phyloP scores from a whole-genome alignment of 2,113 vertebrate genomes.

The Stercorarius parasiticus region DNA sequence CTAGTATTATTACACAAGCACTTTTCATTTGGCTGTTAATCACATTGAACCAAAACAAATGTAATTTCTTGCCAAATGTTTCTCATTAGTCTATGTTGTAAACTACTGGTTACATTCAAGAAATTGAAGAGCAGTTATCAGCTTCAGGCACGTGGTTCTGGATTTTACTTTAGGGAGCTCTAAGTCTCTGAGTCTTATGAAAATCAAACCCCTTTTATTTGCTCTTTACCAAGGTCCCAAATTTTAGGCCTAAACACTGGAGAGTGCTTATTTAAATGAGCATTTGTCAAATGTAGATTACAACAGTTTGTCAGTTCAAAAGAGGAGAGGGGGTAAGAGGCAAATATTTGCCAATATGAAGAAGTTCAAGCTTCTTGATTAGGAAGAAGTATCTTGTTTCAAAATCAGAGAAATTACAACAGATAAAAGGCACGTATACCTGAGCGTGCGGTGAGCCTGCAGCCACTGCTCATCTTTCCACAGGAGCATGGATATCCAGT shows the following conservation, averaged over 20 bases:
- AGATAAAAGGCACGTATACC: not conserved
- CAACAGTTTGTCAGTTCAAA: not conserved
- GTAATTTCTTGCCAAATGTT: not conserved
- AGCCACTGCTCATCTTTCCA: not conserved
- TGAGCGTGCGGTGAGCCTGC: fast-evolving
- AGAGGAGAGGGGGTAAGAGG: not conserved
- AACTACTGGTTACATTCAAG: not conserved
- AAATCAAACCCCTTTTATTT: not conserved
- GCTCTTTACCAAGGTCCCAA: not conserved
- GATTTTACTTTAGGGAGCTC: not conserved
- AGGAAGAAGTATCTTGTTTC: not conserved
- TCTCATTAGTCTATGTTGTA: not conserved
- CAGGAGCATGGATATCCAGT: not conserved
- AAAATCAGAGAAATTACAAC: not conserved
- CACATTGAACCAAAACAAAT: not conserved
- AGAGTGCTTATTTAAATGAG: not conserved
- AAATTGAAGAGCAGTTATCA: not conserved
- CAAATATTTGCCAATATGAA: not conserved
- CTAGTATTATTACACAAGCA: not conserved
- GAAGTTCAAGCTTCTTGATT: not conserved
- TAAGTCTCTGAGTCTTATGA: not conserved
- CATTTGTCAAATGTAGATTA: not conserved
- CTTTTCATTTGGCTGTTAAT: not conserved
- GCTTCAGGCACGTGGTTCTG: not conserved
- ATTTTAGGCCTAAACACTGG: not conserved